Conservation (phyloP, 2,797 vertebrate genomes). For the Molossus alvarezi region DNA sequence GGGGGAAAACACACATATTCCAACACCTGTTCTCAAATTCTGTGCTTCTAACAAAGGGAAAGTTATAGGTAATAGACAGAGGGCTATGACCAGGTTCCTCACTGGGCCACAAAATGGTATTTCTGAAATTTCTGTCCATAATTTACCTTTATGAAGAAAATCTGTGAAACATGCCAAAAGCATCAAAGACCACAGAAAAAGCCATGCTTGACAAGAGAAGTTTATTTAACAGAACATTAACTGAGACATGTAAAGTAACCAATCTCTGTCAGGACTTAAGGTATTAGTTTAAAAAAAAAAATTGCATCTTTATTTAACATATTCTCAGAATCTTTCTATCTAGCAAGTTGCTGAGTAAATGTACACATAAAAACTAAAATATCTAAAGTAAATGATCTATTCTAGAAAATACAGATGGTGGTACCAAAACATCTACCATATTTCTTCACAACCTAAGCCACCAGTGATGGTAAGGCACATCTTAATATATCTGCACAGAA, state of each 20-base stretch:
- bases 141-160: slow-evolving; percentile 82
- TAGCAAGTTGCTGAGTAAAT: slow-evolving; percentile 61
- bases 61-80: slow-evolving; percentile 76
- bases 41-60: slow-evolving; percentile 67
- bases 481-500: slow-evolving; percentile 38
- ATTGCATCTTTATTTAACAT: slow-evolving; percentile 79
- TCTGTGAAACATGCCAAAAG: slow-evolving; percentile 85
- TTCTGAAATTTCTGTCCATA: slow-evolving; percentile 88
- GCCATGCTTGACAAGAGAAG: slow-evolving; percentile 76
- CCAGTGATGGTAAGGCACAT: not conserved
- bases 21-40: slow-evolving; percentile 73
- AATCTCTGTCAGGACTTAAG: slow-evolving; percentile 83
- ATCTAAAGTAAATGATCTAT: not conserved
- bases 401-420: slow-evolving; percentile 41
- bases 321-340: slow-evolving; percentile 67
- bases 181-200: slow-evolving; percentile 83
- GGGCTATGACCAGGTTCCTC: slow-evolving; percentile 74
- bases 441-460: slow-evolving; percentile 34
- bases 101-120: slow-evolving; percentile 81
- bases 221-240: slow-evolving; percentile 89
- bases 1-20: slow-evolving; percentile 55
- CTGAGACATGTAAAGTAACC: slow-evolving; percentile 82
- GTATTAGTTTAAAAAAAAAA: slow-evolving; percentile 73
- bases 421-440: not conserved
- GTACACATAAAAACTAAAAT: slow-evolving; percentile 70